These are phyloP conservation scores for Eubasilissa regina DNA, from an alignment of 1,140 invertebrate genomes.

Conservation along the genomic window DNA sequence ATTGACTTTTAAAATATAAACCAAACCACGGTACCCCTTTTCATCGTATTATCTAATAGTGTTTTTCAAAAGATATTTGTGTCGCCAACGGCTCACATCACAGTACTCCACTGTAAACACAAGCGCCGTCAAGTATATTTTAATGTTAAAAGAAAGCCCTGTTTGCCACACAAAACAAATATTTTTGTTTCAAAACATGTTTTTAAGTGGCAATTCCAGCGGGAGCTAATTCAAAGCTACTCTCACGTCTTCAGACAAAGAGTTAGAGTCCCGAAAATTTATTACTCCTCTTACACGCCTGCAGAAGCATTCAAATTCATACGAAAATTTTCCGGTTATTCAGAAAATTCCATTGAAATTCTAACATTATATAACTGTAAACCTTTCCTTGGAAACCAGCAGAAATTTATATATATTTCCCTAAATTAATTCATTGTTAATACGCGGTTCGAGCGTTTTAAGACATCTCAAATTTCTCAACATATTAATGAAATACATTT, in stretches of 20 bases:
- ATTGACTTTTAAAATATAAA: no score
- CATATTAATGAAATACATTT: no score
- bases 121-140: background rate
- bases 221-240: slow-evolving; percentile 15
- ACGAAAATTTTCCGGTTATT: background rate
- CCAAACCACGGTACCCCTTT: no score
- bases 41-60: no score
- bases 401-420: background rate
- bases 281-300: background rate
- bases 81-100: background rate
- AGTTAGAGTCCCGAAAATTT: background rate
- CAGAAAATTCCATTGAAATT: background rate
- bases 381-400: background rate
- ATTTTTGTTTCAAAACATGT: slow-evolving; percentile 10
- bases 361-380: background rate
- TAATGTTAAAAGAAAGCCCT: background rate
- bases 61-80: no score
- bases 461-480: no score
- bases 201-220: slow-evolving; percentile 1
- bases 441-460: no score
- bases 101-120: background rate
- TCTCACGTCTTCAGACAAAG: background rate
- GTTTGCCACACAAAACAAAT: background rate
- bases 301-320: background rate
- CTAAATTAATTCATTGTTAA: background rate